Base-by-base conservation (phyloP, 2,888 invertebrate species). In the Ypsolopha sequella region DNA sequence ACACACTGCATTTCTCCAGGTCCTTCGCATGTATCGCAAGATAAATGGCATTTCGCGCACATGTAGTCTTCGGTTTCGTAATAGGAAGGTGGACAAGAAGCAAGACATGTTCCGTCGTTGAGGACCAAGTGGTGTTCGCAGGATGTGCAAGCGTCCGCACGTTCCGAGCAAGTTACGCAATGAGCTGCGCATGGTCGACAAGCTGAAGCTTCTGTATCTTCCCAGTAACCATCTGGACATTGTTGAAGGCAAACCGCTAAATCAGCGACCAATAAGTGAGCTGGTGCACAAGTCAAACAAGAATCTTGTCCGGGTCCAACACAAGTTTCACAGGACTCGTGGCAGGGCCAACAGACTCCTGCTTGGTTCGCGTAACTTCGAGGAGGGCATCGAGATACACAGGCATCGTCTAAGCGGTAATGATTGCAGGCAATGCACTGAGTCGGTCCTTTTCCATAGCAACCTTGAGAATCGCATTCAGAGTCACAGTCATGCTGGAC, bases 201-300 rank as follows among this genome's bases (percentile, higher is more conserved):
- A 0, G 92, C 92, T 56, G 91, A 91, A 53, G 93, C 88, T 56
- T 91, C 91, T 45, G 87, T 88, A 68, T 93, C 93, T 81, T 94
- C 94, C 80, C 92, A 96, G 70, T 96, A 96, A 48, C 95, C 95
- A 67, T 95, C 95, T 0, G 96, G 95, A 69, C 96, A 96, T 64
- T 93, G 92, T 72, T 95, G 95, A 54, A 96, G 86, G 65, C 96
- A 96, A 14, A 95, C 93, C 43, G 94, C 94, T 55, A 96, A 87
- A 79, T 96, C 96, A 11, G 92, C 91, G 50, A 95, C 93, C 65
- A 94, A 89, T 46, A 95, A 88, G 70, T 95, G 94, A 47, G 93
- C 94, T 4, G 94, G 93, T 0, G 94, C 93, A 73, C 96, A 96
- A 2, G 93, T 92, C 45, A 95, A 81, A 66, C 96, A 96, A 51